phyloP scores from a whole-genome alignment of 2,888 invertebrate species.

The Clanis bilineata region DNA sequence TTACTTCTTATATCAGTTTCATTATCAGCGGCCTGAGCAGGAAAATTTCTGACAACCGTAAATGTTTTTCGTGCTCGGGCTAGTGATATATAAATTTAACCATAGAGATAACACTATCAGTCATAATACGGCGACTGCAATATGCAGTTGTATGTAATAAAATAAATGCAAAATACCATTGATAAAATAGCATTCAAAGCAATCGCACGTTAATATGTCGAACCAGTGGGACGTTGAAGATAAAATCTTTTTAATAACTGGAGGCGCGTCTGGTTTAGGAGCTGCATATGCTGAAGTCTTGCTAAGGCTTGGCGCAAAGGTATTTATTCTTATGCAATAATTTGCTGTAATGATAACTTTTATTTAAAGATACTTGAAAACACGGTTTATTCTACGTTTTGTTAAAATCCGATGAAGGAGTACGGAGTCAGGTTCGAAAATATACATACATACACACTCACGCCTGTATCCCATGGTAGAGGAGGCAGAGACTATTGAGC shows the following conservation, averaged over 20 bases:
- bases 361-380: background rate
- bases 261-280: conserved; percentile 54
- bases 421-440: too few species aligned
- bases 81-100: background rate
- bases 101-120: conserved; percentile 6
- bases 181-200: background rate
- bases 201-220: conserved; percentile 24
- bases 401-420: too few species aligned
- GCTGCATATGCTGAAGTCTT: conserved; percentile 44
- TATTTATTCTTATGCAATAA: too few species aligned
- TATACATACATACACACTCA: too few species aligned
- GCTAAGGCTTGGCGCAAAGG: conserved; percentile 48
- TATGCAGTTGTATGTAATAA: background rate
- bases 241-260: conserved; percentile 50
- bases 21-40: too few species aligned
- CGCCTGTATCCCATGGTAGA: too few species aligned
- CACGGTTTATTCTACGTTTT: too few species aligned
- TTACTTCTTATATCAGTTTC: too few species aligned
- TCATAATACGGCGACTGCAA: background rate
- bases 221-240: conserved; percentile 31
- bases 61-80: too few species aligned
- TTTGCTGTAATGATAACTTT: too few species aligned
- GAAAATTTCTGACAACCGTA: too few species aligned
- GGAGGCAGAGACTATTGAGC: too few species aligned
- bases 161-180: background rate